Base-by-base conservation (phyloP, 2,888 invertebrate species). In the Sphecodes monilicornis region DNA sequence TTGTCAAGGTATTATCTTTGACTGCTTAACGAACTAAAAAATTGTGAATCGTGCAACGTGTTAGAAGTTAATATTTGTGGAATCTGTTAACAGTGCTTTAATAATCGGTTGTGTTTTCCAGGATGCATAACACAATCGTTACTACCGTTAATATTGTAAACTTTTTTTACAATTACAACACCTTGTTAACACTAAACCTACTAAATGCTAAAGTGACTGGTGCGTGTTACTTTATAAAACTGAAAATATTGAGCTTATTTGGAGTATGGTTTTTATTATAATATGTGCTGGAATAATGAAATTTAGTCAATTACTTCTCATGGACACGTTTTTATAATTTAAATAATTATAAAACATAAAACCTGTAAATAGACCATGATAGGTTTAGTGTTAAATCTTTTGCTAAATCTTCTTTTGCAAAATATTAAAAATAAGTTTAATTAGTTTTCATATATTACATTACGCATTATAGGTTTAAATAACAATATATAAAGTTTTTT, bases 1-100 rank as follows among this genome's bases (percentile, higher is more conserved):
- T 98, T 95, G 98, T 98, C 32, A 96, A 97, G 90, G 95, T 97
- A 88, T 76, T 41, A 68, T 75, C 57, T 41, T 36, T 2, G 1
- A 68, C 36, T 26, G 2, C 50, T 16, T 39, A 36, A 39, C 4
- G 11, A 68, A 68, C 11, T 68, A 1, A 4, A 5, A 68, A 1
- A n/a, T 36, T 32, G 1, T 26, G 39, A 68, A 13, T 39, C 5
- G 11, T 68, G 39, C n/a, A 39, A 68, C n/a, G n/a, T 68, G 39
- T 68, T 68, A 41, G 22, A 68, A 66, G 11, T 66, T 66, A 22
- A 68, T 68, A 68, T 22, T 39, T 36, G 13, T 68, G 39, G 11
- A 22, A n/a, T n/a, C 39, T 13, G 16, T 39, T 39, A n/a, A 68
- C 11, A 39, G 36, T 39, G n/a, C 11, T 39, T 68, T n/a, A 29